These are phyloP conservation scores for Onychostoma macrolepis DNA, from an alignment of 2,113 vertebrate species.

Conservation along the genomic window DNA sequence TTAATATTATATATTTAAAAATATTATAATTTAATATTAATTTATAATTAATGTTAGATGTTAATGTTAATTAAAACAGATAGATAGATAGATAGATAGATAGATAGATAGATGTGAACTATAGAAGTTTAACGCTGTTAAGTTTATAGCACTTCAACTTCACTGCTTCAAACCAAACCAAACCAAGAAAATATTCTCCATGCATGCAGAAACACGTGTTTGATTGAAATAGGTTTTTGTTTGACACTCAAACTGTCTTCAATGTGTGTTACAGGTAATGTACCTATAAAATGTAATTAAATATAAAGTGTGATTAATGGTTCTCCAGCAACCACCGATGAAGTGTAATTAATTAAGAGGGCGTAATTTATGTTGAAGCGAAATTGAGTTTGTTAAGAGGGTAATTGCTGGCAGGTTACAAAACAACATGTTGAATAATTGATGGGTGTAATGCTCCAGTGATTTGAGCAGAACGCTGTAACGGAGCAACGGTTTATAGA, in stretches of 20 bases:
- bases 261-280: constrained; percentile 18
- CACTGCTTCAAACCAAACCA: background rate
- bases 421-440: constrained; percentile 22
- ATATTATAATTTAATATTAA: background rate
- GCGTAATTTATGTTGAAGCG: background rate
- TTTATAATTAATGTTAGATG: too few relatives aligned
- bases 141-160: background rate
- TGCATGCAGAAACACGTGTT: background rate
- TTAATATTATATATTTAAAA: background rate
- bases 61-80: too few relatives aligned
- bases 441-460: constrained; percentile 4
- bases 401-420: constrained; percentile 12
- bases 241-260: background rate
- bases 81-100: background rate
- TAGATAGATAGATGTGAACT: too few relatives aligned
- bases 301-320: constrained; percentile 11
- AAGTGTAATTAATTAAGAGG: constrained; percentile 29
- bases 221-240: background rate
- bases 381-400: background rate
- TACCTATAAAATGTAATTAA: background rate
- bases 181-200: background rate
- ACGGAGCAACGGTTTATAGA: background rate
- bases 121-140: background rate
- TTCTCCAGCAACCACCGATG: background rate
- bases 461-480: background rate